Evolutionary conservation across 2,113 vertebrate species (phyloP), one percentile per base, ranked within the genome.

Genomic region (Lepisosteus osseus): DNA sequence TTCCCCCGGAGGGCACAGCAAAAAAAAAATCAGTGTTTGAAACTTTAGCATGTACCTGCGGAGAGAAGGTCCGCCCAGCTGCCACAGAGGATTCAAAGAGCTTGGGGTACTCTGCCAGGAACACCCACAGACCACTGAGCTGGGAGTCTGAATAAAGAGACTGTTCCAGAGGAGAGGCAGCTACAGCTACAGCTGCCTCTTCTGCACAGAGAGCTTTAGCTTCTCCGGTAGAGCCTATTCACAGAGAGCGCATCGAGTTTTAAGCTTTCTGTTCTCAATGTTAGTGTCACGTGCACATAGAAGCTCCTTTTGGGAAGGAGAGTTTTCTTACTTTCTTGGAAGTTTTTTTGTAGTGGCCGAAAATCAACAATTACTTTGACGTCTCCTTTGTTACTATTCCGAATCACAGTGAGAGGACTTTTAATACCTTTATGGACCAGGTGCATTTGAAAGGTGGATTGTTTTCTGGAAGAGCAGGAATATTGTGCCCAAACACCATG

Each of bases 1-100:
- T 65, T 61, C 79, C 44, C 80, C 88, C 82, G 79, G 69, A 77
- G 83, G 84, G 42, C 81, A 85, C 5, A 81, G 29, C 0, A 29
- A 29, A 29, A 13, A 65, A 65, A 65, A 29, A 40, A 29, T 11
- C 17, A 8, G 84, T 81, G 72, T 11, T 69, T 76, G 67, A 68
- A 77, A 77, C 66, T 54, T 68, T 70, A 77, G 72, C 74, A 9
- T 78, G 76, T 86, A 83, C 73, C 82, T 82, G 74, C 72, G 80
- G 12, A 82, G 70, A 68, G 29, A 75, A 79, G 74, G 51, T 77
- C 69, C 82, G 70, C 78, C 8, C 0, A 11, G 15, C 2, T 3
- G 67, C 56, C 17, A 66, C 66, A 70, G 65, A 3, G 44, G 68
- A 43, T 41, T 43, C 54, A 15, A 65, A 74, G 42, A 68, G 56